Conservation (phyloP, 53 echinoderm and acorn worm genomes). For the Henricia sp. region DNA sequence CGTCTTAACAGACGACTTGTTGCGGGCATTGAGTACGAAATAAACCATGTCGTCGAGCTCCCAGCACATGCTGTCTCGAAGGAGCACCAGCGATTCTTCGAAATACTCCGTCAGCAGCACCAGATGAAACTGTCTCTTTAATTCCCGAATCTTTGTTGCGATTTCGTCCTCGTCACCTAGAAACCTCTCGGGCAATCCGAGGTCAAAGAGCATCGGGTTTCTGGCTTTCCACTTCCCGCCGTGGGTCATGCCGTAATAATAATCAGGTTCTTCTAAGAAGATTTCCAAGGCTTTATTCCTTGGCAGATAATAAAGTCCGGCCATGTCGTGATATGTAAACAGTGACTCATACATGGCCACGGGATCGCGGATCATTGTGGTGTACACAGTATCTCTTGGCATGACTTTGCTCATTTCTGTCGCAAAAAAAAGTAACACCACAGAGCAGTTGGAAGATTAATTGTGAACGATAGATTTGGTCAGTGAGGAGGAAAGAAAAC, state of each 20-base stretch:
- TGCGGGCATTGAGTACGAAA: slow-evolving; percentile 83
- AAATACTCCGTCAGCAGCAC: slow-evolving; percentile 94
- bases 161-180: slow-evolving; percentile 15
- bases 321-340: slow-evolving; percentile 74
- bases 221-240: slow-evolving; percentile 49
- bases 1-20: slow-evolving; percentile 63
- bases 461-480: neutral
- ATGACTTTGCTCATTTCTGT: slow-evolving; percentile 83
- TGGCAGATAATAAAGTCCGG: slow-evolving; percentile 47
- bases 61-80: slow-evolving; percentile 90
- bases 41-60: slow-evolving; percentile 79
- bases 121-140: slow-evolving; percentile 67
- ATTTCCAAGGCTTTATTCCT: slow-evolving; percentile 29
- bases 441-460: neutral
- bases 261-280: slow-evolving; percentile 65
- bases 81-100: slow-evolving; percentile 80
- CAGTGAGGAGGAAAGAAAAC: neutral
- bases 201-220: slow-evolving; percentile 88
- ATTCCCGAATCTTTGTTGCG: slow-evolving; percentile 37
- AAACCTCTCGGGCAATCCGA: slow-evolving; percentile 56
- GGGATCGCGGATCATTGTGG: slow-evolving; percentile 87
- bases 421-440: neutral
- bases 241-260: slow-evolving; percentile 29
- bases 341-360: slow-evolving; percentile 84
- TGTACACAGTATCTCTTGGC: slow-evolving; percentile 66